phyloP scores from a whole-genome alignment of 2,797 vertebrate genomes.

The Rhynchonycteris naso region DNA sequence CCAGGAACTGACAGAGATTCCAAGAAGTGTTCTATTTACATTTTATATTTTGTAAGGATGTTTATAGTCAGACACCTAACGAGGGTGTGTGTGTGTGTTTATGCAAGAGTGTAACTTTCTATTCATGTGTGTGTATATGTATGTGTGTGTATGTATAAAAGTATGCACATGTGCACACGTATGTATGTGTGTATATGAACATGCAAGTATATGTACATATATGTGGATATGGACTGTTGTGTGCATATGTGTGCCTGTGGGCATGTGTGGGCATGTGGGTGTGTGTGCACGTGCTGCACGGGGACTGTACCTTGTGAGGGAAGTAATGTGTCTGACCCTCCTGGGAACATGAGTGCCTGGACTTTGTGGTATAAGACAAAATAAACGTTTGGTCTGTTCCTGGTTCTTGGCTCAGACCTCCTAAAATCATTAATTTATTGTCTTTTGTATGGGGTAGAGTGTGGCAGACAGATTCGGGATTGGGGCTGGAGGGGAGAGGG shows the following conservation, averaged over 20 bases:
- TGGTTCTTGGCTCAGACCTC: background rate
- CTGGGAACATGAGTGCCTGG: background rate
- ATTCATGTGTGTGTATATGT: background rate
- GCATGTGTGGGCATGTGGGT: background rate
- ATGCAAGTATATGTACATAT: background rate
- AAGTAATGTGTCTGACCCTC: background rate
- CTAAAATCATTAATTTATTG: background rate
- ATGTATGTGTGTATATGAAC: background rate
- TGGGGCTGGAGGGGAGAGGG: background rate
- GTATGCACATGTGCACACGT: too few relatives aligned
- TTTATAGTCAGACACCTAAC: background rate
- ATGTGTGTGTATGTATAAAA: too few relatives aligned
- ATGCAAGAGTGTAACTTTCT: background rate
- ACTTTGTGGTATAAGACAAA: background rate
- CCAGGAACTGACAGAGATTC: background rate
- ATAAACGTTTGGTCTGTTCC: background rate
- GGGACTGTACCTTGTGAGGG: background rate
- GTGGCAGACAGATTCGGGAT: background rate
- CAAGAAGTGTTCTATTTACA: background rate
- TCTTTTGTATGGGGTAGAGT: background rate
- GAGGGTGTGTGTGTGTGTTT: background rate
- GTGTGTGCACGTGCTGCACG: background rate
- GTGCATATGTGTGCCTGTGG: background rate
- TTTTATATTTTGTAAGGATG: background rate
- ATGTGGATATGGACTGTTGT: background rate